Conservation (phyloP, 2,888 invertebrate species). For the Cyclophora punctaria region DNA sequence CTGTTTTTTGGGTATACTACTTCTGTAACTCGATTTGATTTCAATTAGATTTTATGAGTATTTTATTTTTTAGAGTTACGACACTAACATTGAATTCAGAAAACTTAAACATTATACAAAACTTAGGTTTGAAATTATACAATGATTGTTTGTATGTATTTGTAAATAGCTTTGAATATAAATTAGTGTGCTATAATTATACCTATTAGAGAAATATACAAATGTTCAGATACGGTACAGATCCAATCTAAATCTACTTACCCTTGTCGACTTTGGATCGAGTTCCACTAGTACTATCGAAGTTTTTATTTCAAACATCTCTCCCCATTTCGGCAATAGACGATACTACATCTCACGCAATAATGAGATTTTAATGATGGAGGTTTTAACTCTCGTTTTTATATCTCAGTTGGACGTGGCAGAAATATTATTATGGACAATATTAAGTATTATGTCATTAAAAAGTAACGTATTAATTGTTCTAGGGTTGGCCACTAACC, state of each 20-base stretch:
- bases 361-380: conserved; percentile 49
- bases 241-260: not conserved
- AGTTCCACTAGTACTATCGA: conserved; percentile 10
- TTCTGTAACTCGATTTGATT: conserved; percentile 14
- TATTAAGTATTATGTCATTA: too few relatives aligned
- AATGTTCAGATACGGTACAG: too few relatives aligned
- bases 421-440: conserved; percentile 7
- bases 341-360: conserved; percentile 24
- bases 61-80: too few relatives aligned
- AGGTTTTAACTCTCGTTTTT: conserved; percentile 3
- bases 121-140: not conserved
- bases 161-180: too few relatives aligned
- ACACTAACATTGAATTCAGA: not conserved
- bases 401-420: conserved; percentile 3
- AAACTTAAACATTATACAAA: not conserved
- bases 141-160: too few relatives aligned
- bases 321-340: conserved; percentile 26
- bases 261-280: conserved; percentile 3
- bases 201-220: too few relatives aligned
- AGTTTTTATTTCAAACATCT: conserved; percentile 31
- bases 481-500: too few relatives aligned
- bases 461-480: too few relatives aligned
- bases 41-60: too few relatives aligned
- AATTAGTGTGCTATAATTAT: too few relatives aligned
- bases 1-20: conserved; percentile 22